Conservation (phyloP, 2,888 invertebrate species). For the Xylota sylvarum region DNA sequence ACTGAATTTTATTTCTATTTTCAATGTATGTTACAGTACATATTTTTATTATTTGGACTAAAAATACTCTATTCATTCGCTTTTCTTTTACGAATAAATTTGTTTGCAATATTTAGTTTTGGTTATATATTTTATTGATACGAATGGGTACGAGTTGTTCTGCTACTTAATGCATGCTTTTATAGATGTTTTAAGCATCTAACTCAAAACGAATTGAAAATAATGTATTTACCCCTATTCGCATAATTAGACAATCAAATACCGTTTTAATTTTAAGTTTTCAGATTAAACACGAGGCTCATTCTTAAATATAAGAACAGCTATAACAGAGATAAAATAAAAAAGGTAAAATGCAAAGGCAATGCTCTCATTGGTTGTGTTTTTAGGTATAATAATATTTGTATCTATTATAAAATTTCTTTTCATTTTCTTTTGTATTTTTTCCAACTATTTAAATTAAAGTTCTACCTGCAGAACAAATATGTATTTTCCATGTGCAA, state of each 20-base stretch:
- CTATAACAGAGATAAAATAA: constrained; percentile 73
- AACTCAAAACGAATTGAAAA: not conserved
- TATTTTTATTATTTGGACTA: too few species aligned
- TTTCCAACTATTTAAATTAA: not conserved
- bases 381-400: constrained; percentile 84
- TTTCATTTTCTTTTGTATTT: constrained; percentile 25
- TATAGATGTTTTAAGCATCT: not conserved
- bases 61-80: too few species aligned
- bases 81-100: not conserved
- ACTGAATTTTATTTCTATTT: too few species aligned
- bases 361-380: constrained; percentile 85
- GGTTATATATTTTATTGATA: not conserved
- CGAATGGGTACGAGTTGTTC: not conserved
- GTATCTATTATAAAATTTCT: constrained; percentile 27
- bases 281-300: constrained; percentile 59
- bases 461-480: constrained; percentile 32
- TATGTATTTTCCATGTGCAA: constrained; percentile 38
- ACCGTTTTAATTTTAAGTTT: constrained; percentile 33
- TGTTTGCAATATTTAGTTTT: not conserved
- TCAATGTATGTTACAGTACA: too few species aligned
- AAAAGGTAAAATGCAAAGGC: constrained; percentile 77
- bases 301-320: constrained; percentile 66
- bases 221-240: constrained; percentile 2
- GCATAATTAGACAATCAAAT: constrained; percentile 71
- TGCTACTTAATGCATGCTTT: not conserved